Conservation (phyloP, 2,113 vertebrate species). For the Sphyrna mokarran region DNA sequence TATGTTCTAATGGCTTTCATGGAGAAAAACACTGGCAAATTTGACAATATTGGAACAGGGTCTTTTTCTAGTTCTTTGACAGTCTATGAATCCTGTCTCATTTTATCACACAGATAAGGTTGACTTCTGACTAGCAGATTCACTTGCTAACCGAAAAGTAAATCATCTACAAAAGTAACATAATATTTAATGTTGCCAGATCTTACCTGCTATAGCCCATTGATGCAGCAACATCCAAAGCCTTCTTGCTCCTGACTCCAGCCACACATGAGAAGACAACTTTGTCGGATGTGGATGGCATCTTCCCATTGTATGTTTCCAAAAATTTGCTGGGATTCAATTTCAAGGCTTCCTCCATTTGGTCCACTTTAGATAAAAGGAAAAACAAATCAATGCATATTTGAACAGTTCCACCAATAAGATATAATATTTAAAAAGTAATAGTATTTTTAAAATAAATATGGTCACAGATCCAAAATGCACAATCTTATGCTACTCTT, state of each 20-base stretch:
- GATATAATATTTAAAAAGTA: background rate
- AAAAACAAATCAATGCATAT: background rate
- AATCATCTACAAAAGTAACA: background rate
- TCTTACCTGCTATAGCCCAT: conserved; percentile 79
- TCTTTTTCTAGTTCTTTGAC: background rate
- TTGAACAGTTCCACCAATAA: background rate
- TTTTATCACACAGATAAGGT: background rate
- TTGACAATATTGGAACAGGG: background rate
- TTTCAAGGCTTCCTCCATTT: conserved; percentile 71
- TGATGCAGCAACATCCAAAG: conserved; percentile 60
- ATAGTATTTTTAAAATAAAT: background rate
- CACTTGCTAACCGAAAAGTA: background rate
- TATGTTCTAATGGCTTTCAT: background rate
- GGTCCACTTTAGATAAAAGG: conserved; percentile 62
- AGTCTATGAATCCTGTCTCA: background rate
- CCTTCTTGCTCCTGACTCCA: conserved; percentile 74
- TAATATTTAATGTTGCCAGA: background rate
- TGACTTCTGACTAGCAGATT: background rate
- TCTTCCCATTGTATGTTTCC: conserved; percentile 67
- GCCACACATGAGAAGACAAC: conserved; percentile 80
- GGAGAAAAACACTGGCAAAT: background rate
- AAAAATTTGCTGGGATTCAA: conserved; percentile 68
- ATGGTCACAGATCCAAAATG: background rate
- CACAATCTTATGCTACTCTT: background rate
- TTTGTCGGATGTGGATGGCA: conserved; percentile 66